Evolutionary conservation across 2,797 vertebrate genomes (phyloP).

Genomic region (Ceyx erithaca): DNA sequence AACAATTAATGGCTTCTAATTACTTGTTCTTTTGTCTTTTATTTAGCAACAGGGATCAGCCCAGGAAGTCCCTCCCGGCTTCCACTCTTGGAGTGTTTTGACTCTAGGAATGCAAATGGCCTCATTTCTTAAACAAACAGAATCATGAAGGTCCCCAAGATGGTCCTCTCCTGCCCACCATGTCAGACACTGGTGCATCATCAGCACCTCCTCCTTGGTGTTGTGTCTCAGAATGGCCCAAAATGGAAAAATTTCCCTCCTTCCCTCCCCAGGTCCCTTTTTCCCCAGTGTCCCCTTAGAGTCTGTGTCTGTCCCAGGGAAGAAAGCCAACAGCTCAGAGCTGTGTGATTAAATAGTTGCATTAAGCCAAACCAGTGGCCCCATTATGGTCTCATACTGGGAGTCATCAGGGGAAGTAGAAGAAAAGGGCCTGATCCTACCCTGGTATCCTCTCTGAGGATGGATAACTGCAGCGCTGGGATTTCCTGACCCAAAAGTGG

Average conservation of each 20-base stretch:
- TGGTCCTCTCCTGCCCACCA: neutral
- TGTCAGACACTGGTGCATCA: rapidly evolving
- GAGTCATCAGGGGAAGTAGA: neutral
- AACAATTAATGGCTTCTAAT: slow-evolving; percentile 72
- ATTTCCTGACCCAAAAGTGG: neutral
- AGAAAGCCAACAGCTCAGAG: neutral
- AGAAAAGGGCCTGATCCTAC: neutral
- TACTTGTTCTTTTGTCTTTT: slow-evolving; percentile 79
- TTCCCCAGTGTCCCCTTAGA: neutral
- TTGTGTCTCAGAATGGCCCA: rapidly evolving
- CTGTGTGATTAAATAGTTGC: neutral
- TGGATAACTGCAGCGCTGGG: neutral
- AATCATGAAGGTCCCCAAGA: neutral
- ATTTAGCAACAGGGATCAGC: slow-evolving; percentile 77
- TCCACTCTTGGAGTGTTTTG: slow-evolving; percentile 70
- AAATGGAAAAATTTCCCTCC: neutral
- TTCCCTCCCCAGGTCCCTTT: neutral
- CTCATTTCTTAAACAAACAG: slow-evolving; percentile 69
- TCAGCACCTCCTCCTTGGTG: neutral
- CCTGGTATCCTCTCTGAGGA: neutral
- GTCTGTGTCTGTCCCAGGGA: neutral
- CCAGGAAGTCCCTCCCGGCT: slow-evolving; percentile 76
- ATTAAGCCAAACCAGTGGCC: neutral
- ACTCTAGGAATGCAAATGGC: slow-evolving; percentile 48
- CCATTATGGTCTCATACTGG: neutral